Conservation (phyloP, 2,888 invertebrate species). For the Isoperla grammatica region DNA sequence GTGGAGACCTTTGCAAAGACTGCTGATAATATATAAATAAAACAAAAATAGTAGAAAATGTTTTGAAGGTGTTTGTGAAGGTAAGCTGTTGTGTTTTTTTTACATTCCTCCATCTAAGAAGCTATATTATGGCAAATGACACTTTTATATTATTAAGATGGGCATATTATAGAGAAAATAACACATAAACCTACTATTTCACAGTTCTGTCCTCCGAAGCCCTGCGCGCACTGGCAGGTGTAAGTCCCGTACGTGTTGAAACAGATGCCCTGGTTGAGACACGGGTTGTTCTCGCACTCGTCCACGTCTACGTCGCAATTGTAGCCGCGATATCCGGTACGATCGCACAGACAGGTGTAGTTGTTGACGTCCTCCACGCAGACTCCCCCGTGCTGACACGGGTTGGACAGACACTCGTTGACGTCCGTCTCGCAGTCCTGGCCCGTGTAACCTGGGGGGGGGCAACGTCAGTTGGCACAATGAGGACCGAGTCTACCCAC, state of each 20-base stretch:
- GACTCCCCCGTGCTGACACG: constrained; percentile 65
- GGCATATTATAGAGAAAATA: not conserved
- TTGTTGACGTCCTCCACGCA: constrained; percentile 69
- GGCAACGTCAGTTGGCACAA: too few relatives aligned
- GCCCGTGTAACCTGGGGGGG: constrained; percentile 58
- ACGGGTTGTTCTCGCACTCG: constrained; percentile 67
- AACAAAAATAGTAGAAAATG: too few relatives aligned
- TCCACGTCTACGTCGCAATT: constrained; percentile 74
- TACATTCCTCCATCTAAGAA: too few relatives aligned
- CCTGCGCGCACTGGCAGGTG: constrained; percentile 68
- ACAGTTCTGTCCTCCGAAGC: constrained; percentile 76
- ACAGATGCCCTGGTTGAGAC: constrained; percentile 67
- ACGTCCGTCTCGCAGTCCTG: constrained; percentile 64
- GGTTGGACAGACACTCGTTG: constrained; percentile 67
- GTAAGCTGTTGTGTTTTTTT: too few relatives aligned
- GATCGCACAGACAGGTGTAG: constrained; percentile 70
- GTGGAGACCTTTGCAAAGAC: too few relatives aligned
- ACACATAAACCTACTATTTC: constrained; percentile 51
- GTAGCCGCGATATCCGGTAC: constrained; percentile 66
- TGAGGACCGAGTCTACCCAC: too few relatives aligned
- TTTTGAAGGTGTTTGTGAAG: too few relatives aligned
- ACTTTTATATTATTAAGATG: too few relatives aligned
- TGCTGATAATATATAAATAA: too few relatives aligned
- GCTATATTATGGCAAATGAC: too few relatives aligned
- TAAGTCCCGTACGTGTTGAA: constrained; percentile 78